Evolutionary conservation across 64 coral and sea anemone genomes (phyloP), one percentile per base, ranked within the genome.

Genomic region (Hydrozoanthus tunicans): DNA sequence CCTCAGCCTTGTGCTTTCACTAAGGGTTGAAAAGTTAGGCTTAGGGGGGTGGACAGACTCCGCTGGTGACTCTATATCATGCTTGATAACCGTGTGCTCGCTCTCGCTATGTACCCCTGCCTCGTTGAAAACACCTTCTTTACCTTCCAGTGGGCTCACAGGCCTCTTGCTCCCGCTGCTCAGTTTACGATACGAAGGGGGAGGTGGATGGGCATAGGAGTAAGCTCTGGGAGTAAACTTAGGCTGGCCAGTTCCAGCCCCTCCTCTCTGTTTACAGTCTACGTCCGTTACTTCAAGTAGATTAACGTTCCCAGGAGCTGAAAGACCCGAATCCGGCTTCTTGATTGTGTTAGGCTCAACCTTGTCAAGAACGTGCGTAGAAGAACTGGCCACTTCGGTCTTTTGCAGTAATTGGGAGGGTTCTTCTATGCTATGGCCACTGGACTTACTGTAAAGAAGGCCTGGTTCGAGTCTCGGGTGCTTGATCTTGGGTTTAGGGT

Each of bases 191-290:
- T 99, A 99, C 3, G 97, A 99, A 32, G 97, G 97, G 25, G 97
- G 97, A 8, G 97, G 97, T 24, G 97, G 97, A 14, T 89, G 94
- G 66, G 97, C 92, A 61, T 99, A 99, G 0, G 97, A 99, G 51
- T 99, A 99, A 15, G 97, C 97, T 90, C 93, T 91, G 15, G 91
- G 82, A 7, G 91, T 65, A 93, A 67, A 58, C 76, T 86, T 85
- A 10, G 82, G 80, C 20, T 96, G 79, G 8, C 89, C 86, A 23
- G 71, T 43, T 43, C 32, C 32, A 43, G 32, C 76, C 15, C 64
- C 69, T 53, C 97, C 92, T 85, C 91, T 78, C 15, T 64, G 5
- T 86, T 90, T 93, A 59, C 58, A 64, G 9, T 95, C 90, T 61
- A 63, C 65, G 63, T 99, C 92, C 57, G 86, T 51, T 73, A 93